Base-by-base conservation (phyloP, 2,888 invertebrate species). In the Ecdyonurus torrentis region DNA sequence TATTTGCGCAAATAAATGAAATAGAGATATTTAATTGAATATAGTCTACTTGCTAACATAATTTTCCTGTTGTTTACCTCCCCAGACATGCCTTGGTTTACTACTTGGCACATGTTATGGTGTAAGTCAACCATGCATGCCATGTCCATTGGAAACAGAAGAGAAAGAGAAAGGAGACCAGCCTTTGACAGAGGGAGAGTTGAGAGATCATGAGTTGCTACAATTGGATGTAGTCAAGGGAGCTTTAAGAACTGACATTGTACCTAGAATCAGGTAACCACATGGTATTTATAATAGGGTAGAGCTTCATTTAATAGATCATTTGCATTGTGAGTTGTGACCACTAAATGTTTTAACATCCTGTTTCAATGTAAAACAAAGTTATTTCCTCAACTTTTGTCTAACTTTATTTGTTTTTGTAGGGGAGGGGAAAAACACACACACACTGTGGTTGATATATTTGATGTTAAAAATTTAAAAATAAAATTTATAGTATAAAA, bases 141-240 rank as follows among this genome's bases (percentile, higher is more conserved):
- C 72, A 18, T 71, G 76, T 2, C 72, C 75, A 18, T 63, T 66
- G 19, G 58, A 62, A n/a, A 61, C 65, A 1, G 64, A 70, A 53
- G 66, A 70, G 60, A 67, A 67, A 59, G 71, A 70, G 61, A 77
- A 74, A 55, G 73, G 78, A 79, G 59, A 78, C 74, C 69, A 75
- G 75, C 72, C 75, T 0, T 74, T 74, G 10, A 80, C 82, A 67
- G 80, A 82, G 62, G 77, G 76, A 62, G 87, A 87, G 64, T 79
- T 91, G 67, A 91, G 90, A 71, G 95, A 96, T 75, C 87, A 87
- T 70, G 89, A 94, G 73, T 75, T 95, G 62, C 85, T 89, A 7
- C 90, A 91, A 77, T 81, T 85, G 25, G 92, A 95, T 78, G 76
- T 94, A 2, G 79, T 92, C 52, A 80, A 84, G 68, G 86, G 87